Base-by-base conservation (phyloP, 2,113 vertebrate genomes). In the Leptobrachium ailaonicum region DNA sequence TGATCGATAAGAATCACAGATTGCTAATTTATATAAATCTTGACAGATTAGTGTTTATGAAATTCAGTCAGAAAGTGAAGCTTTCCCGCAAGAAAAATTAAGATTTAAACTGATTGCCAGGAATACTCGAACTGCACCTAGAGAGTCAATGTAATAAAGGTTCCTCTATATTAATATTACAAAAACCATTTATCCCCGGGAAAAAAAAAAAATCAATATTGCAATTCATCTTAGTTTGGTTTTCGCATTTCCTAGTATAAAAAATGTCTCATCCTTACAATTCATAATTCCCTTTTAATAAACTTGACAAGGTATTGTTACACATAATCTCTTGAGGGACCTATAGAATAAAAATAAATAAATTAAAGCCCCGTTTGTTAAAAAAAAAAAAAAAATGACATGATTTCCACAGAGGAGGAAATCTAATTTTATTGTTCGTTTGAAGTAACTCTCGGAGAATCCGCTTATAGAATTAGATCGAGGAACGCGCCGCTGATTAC, bases 91-190 rank as follows among this genome's bases (percentile, higher is more conserved):
- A 90, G 89, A 95, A 94, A 93, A 93, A 95, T 93, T 86, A 94
- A 92, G 87, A 93, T 90, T 95, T 94, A 94, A 92, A 91, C 88
- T 93, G 93, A 95, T 96, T 94, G 92, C 53, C 78, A 83, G 85
- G 89, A 87, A 90, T 86, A 89, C 85, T 87, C 87, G 77, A 88
- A 85, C 89, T 88, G 89, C 87, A 92, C 89, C 90, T 89, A 85
- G 92, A 93, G 92, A 94, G 87, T 88, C 87, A 85, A 90, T 89
- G 91, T 90, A 93, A 94, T 95, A 93, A 95, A 93, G 91, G 92
- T 93, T 95, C 93, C 91, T 95, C 93, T 91, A 92, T 95, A 92
- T 92, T 95, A 96, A 95, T 95, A 94, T 95, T 93, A 94, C 93
- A 89, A 94, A 92, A 94, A 85, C 92, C 90, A 94, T 95, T 95